Evolutionary conservation across 2,888 invertebrate species (phyloP).

Genomic region (Melanotus villosus): DNA sequence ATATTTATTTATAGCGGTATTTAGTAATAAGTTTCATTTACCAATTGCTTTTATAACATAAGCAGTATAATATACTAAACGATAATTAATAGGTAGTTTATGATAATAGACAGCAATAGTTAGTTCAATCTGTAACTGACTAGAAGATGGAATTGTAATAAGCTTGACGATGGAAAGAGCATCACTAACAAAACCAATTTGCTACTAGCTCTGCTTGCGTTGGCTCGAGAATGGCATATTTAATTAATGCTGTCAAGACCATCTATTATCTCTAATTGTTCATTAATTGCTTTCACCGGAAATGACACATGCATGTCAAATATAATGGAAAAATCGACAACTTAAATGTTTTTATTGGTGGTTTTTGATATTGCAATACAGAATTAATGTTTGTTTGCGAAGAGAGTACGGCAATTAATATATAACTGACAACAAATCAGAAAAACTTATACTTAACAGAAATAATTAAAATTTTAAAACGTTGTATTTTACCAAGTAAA

Average conservation of each 20-base stretch:
- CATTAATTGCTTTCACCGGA: conserved; percentile 29
- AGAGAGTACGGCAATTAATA: too few relatives aligned
- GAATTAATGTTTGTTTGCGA: too few relatives aligned
- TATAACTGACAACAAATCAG: too few relatives aligned
- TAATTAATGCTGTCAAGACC: conserved; percentile 41
- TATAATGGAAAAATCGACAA: neutral
- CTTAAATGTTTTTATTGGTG: neutral
- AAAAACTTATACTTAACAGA: too few relatives aligned
- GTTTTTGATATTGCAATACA: too few relatives aligned
- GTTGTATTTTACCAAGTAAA: too few relatives aligned
- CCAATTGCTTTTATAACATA: neutral
- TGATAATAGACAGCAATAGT: conserved; percentile 21
- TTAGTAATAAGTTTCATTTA: too few relatives aligned
- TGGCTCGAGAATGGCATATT: conserved; percentile 38
- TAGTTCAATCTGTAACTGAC: conserved; percentile 29
- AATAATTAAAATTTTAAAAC: too few relatives aligned
- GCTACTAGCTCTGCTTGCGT: conserved; percentile 35
- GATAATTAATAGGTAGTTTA: conserved; percentile 21
- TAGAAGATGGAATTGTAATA: conserved; percentile 32
- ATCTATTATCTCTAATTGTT: conserved; percentile 39
- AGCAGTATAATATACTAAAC: neutral
- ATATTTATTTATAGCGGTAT: too few relatives aligned
- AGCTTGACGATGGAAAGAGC: conserved; percentile 35
- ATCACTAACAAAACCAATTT: conserved; percentile 40
- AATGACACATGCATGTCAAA: conserved; percentile 13